Evolutionary conservation across 2,797 vertebrate genomes (phyloP).

Genomic region (Myripristis jacobus): DNA sequence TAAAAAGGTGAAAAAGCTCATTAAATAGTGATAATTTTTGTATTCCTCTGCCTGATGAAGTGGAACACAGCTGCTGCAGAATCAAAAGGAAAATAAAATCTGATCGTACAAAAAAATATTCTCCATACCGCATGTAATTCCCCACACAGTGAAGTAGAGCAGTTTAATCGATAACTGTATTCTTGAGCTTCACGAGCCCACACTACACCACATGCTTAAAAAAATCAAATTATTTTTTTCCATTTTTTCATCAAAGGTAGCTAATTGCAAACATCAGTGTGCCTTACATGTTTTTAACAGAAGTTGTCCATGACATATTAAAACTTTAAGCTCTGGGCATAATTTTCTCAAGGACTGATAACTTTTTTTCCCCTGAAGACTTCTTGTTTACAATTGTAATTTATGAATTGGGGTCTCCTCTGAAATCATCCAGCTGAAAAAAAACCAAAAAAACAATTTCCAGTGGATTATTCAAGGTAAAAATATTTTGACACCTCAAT

Average conservation of each 20-base stretch:
- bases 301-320: not conserved
- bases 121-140: conserved; percentile 1
- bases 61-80: too few relatives aligned
- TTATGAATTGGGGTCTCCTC: not conserved
- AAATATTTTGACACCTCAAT: conserved; percentile 25
- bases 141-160: conserved; percentile 15
- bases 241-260: not conserved
- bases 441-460: not conserved
- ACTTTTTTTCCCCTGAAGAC: not conserved
- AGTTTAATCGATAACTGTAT: conserved; percentile 6
- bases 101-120: not conserved
- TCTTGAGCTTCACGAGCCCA: not conserved
- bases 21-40: not conserved
- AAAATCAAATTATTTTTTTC: not conserved
- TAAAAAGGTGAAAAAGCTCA: not conserved
- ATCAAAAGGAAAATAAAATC: too few relatives aligned
- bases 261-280: conserved; percentile 14
- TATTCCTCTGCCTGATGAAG: too few relatives aligned
- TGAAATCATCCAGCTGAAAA: conserved; percentile 15
- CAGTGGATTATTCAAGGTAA: conserved; percentile 21
- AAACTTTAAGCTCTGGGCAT: not conserved
- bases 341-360: not conserved
- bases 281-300: not conserved
- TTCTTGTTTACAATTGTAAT: not conserved
- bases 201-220: not conserved